Evolutionary conservation across 2,113 vertebrate species (phyloP), one percentile per base, ranked within the genome.

Genomic region (Plecturocebus donacophilus): DNA sequence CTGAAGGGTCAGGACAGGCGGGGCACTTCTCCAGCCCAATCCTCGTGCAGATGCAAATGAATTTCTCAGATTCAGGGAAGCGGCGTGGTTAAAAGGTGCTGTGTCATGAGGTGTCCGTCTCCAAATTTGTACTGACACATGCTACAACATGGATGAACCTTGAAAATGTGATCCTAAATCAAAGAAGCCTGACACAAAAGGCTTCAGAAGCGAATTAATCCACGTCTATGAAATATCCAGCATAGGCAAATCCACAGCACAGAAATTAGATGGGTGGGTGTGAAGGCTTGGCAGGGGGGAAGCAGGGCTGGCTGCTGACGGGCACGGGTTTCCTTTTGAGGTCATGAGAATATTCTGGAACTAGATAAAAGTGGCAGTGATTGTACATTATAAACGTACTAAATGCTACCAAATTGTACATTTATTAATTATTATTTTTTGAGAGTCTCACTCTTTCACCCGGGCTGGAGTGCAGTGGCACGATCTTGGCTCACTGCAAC

Each of bases 381-480:
- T 25, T 11, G 32, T 5, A 32, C 4, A 40, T 1, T 20, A 40
- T 20, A 45, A 49, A 14, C 0, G 56, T 3, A 61, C 16, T 3
- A 6, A 56, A 66, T 30, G 17, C 20, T 58, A n/a, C 35, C 8
- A 16, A 95, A 54, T 0, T 14, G 4, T 23, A 61, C 4, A 23
- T 6, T 45, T 86, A 8, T 64, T 64, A 30, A 32, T 64, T 64
- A 30, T 58, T 10, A 58, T 32, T 14, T 32, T 64, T 64, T 6
- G 61, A 30, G 27, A 64, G 61, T 64, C 61, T 64, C 27, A 6
- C 27, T 64, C 61, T 64, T 64, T 13, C 2, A 5, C 61, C 27
- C 12, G 32, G 27, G 61, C 61, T 32, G 61, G 27, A 32, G 61
- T 64, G 30, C 61, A 32, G 13, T 32, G 61, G 61, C 27, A 2